Conservation (phyloP, 2,797 vertebrate genomes). For the Sebastes alutus region DNA sequence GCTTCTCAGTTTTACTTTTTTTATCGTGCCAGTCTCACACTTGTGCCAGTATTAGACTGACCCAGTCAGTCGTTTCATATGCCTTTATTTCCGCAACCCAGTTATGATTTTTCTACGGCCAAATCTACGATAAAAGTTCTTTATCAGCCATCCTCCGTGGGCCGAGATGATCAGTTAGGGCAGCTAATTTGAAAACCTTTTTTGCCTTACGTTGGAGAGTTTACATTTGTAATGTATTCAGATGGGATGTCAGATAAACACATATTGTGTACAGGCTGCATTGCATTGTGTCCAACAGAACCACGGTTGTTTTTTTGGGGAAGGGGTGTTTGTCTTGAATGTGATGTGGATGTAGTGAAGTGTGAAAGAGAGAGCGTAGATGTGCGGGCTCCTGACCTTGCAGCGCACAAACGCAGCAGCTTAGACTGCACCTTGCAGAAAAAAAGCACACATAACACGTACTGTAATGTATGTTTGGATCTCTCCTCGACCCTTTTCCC, state of each 20-base stretch:
- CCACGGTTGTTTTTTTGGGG: constrained; percentile 64
- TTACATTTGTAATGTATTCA: constrained; percentile 38
- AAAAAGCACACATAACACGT: constrained; percentile 70
- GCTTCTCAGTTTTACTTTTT: constrained; percentile 52
- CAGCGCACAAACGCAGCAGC: constrained; percentile 71
- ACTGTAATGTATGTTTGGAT: constrained; percentile 72
- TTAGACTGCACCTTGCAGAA: constrained; percentile 57
- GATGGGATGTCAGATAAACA: constrained; percentile 39
- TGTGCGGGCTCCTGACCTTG: constrained; percentile 63
- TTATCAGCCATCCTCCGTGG: constrained; percentile 57
- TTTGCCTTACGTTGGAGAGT: constrained; percentile 73
- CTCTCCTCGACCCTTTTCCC: constrained; percentile 22
- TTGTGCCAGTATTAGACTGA: constrained; percentile 78
- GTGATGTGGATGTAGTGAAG: constrained; percentile 53
- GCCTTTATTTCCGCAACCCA: constrained; percentile 71
- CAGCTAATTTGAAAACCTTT: constrained; percentile 74
- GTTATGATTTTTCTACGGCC: constrained; percentile 73
- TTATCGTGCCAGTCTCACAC: constrained; percentile 75
- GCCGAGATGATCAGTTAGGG: constrained; percentile 72
- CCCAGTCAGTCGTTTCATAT: constrained; percentile 49
- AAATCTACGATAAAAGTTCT: constrained; percentile 50
- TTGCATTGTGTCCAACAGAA: constrained; percentile 68
- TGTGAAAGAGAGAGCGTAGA: constrained; percentile 22
- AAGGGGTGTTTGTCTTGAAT: constrained; percentile 52
- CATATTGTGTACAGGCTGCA: constrained; percentile 63